Base-by-base conservation (phyloP, 2,113 vertebrate species). In the Tragelaphus strepsiceros region DNA sequence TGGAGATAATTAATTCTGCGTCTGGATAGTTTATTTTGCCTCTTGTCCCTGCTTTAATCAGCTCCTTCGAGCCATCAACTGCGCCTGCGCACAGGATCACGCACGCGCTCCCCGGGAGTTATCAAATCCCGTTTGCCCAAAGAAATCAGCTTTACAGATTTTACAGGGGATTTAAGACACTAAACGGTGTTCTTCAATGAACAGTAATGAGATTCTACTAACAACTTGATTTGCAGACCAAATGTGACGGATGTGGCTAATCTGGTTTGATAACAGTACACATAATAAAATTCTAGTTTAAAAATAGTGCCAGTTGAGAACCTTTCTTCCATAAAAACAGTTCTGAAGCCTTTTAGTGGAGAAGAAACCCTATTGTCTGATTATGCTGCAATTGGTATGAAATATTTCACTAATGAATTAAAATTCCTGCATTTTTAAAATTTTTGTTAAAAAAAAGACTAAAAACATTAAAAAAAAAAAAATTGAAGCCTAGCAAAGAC, bases 241-340 rank as follows among this genome's bases (percentile, higher is more conserved):
- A 96, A 97, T 97, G 92, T 97, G 96, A 98, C 97, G 98, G 96
- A 98, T 98, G 97, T 97, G 93, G 49, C 91, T 98, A 96, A 96
- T 96, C 96, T 88, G 91, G 67, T 96, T 58, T 96, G 96, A 98
- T 96, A 98, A 96, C 46, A 86, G 87, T 90, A 97, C 92, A 97
- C 96, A 17, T 59, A 97, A 88, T 94, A 95, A 78, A 95, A 98
- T 67, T 97, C 64, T 98, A 98, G 98, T 98, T 98, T 98, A 97
- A 98, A 99, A 97, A 97, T 88, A 96, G 51, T 97, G 86, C 26
- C 58, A 92, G 81, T 95, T 74, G 71, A 97, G 90, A 98, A 93
- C 21, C 32, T 86, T 97, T 97, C 46, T 94, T 94, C 51, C 74
- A 92, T 97, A 82, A 88, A 96, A 97, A 98, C 61, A 93, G 11